Evolutionary conservation across 2,797 vertebrate species (phyloP).

Genomic region (Centropyge bicolor): DNA sequence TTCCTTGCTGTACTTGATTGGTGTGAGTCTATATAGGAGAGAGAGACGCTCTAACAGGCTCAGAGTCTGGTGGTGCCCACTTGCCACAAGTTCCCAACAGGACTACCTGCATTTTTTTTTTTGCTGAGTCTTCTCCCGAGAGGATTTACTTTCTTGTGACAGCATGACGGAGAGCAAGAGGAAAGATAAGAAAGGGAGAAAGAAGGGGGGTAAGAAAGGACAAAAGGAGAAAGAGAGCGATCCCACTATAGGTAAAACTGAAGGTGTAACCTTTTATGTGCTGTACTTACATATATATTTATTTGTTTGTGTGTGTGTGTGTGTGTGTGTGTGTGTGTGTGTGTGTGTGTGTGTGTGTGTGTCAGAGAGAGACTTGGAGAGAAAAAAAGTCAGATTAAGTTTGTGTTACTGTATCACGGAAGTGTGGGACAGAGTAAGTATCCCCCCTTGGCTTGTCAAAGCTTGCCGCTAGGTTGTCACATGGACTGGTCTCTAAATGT

Average conservation of each 20-base stretch:
- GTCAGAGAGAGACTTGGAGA: slow-evolving; percentile 27
- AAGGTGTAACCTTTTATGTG: slow-evolving; percentile 41
- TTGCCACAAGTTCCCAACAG: slow-evolving; percentile 82
- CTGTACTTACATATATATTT: neutral
- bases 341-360: too few species aligned
- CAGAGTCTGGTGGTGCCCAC: slow-evolving; percentile 83
- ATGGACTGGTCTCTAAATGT: slow-evolving; percentile 70
- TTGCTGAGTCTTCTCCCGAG: slow-evolving; percentile 57
- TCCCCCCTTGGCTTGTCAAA: slow-evolving; percentile 80
- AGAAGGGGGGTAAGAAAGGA: slow-evolving; percentile 80
- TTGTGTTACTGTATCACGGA: slow-evolving; percentile 52
- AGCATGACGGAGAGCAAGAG: slow-evolving; percentile 85
- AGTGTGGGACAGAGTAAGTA: slow-evolving; percentile 64
- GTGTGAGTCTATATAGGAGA: slow-evolving; percentile 87
- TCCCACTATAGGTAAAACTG: slow-evolving; percentile 80
- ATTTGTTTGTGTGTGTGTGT: slow-evolving; percentile 1
- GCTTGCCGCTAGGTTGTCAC: slow-evolving; percentile 79
- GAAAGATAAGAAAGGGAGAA: slow-evolving; percentile 84
- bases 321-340: neutral
- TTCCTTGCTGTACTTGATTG: slow-evolving; percentile 83
- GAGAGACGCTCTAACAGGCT: slow-evolving; percentile 82
- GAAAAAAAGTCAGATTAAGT: slow-evolving; percentile 33
- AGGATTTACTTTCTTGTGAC: slow-evolving; percentile 84
- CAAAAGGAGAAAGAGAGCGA: slow-evolving; percentile 77
- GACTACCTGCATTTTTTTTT: slow-evolving; percentile 80